phyloP scores from a whole-genome alignment of 2,888 invertebrate genomes.

The Lepeophtheirus nordmannii region DNA sequence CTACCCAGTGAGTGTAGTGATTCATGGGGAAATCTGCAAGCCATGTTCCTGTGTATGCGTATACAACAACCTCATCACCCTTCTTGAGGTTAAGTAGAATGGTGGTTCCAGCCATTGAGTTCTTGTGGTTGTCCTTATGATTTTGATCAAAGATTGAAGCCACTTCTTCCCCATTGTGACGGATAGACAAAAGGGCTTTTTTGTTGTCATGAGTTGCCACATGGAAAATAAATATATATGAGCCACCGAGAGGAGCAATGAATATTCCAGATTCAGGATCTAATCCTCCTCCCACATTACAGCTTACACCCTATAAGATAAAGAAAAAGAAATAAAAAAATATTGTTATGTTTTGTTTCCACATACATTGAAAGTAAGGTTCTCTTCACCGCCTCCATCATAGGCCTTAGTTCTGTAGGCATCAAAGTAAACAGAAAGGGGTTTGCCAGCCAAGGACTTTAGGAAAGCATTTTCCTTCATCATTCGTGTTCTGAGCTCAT shows the following conservation, averaged over 20 bases:
- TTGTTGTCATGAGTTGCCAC: slow-evolving; percentile 25
- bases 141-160: slow-evolving; percentile 24
- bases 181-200: slow-evolving; percentile 24
- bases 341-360: neutral
- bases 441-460: slow-evolving; percentile 14
- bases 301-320: slow-evolving; percentile 4
- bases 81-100: slow-evolving; percentile 18
- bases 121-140: slow-evolving; percentile 25
- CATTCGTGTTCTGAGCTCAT: slow-evolving; percentile 21
- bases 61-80: slow-evolving; percentile 22
- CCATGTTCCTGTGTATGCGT: slow-evolving; percentile 25
- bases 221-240: slow-evolving; percentile 24
- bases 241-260: slow-evolving; percentile 21
- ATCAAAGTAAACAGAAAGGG: slow-evolving; percentile 21
- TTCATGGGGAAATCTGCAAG: slow-evolving; percentile 25
- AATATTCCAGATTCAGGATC: slow-evolving; percentile 23
- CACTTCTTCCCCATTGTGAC: slow-evolving; percentile 23
- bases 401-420: slow-evolving; percentile 25
- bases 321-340: neutral
- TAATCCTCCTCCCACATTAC: slow-evolving; percentile 21
- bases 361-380: slow-evolving; percentile 23
- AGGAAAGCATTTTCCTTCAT: slow-evolving; percentile 23
- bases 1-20: slow-evolving; percentile 25
- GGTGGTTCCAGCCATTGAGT: slow-evolving; percentile 23
- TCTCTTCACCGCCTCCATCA: slow-evolving; percentile 24